Base-by-base conservation (phyloP, 2,113 vertebrate genomes). In the Catharus bicknelli region DNA sequence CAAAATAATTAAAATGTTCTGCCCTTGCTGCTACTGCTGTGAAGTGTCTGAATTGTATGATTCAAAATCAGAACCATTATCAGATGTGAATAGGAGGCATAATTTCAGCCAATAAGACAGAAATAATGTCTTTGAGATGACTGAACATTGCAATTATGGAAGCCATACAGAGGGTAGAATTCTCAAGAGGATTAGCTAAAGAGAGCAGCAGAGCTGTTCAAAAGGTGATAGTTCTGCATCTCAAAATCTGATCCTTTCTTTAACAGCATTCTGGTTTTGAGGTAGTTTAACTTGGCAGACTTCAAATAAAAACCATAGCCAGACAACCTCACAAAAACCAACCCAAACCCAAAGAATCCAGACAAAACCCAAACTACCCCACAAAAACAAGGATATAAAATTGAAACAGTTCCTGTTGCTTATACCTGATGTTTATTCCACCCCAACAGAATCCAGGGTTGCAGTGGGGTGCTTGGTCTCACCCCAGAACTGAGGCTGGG, bases 1-100 rank as follows among this genome's bases (percentile, higher is more conserved):
- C 40, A 94, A 93, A 94, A 93, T 91, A 94, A 95, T 96, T 95
- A 81, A 83, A 87, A 45, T 53, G n/a, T 90, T 32, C 59, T 94
- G 45, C 87, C 76, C 9, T 82, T 93, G 48, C 63, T 86, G 75
- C 63, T 80, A 29, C 89, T 73, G 51, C 73, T 90, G 68, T 79
- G 80, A 90, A 79, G 45, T 45, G 75, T 45, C 81, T 90, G 94
- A 94, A 94, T 73, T 83, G 76, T 76, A 27, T 50, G 43, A 90
- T 61, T 83, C 88, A 85, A 93, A 94, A 96, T 83, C 21, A 10
- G 66, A 88, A 72, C 51, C 45, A 88, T 94, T 96, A 93, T 86
- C 69, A 84, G 47, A 87, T 72, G 48, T 0, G 16, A 94, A 93
- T 72, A 86, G 62, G 45, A 88, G 70, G 40, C 82, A 94, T 85